Conservation (phyloP, 2,797 vertebrate genomes). For the Sternotherus odoratus region DNA sequence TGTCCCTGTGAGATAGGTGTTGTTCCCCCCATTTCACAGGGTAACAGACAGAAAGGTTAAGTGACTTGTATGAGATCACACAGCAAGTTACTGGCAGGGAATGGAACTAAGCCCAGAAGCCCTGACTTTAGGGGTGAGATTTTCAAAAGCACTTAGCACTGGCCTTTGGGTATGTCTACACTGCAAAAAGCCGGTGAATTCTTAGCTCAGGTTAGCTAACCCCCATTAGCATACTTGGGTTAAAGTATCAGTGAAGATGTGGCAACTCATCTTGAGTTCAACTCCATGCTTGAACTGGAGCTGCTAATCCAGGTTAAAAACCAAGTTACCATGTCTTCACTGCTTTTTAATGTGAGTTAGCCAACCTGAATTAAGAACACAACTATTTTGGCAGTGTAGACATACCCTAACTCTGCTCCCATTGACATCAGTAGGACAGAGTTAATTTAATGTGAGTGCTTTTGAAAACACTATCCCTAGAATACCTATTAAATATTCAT, state of each 20-base stretch:
- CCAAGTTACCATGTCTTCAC: neutral
- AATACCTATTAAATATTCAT: neutral
- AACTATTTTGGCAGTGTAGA: neutral
- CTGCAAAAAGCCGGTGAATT: neutral
- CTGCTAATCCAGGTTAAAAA: neutral
- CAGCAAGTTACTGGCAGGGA: neutral
- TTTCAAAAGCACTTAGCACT: neutral
- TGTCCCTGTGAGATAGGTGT: neutral
- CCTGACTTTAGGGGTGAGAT: constrained; percentile 1
- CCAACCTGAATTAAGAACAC: neutral
- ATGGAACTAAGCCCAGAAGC: constrained; percentile 15
- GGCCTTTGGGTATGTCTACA: neutral
- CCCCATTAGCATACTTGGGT: neutral
- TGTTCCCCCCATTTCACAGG: neutral
- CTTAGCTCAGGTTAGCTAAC: neutral
- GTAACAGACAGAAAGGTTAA: constrained; percentile 1
- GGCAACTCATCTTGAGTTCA: neutral
- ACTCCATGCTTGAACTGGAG: neutral
- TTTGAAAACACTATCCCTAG: neutral
- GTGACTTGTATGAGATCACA: constrained; percentile 5
- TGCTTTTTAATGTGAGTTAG: neutral
- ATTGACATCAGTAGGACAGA: neutral
- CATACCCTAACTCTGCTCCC: constrained; percentile 20
- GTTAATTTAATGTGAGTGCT: neutral
- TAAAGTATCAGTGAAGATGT: neutral